Conservation (phyloP, 2,113 vertebrate genomes). For the Archilochus colubris region DNA sequence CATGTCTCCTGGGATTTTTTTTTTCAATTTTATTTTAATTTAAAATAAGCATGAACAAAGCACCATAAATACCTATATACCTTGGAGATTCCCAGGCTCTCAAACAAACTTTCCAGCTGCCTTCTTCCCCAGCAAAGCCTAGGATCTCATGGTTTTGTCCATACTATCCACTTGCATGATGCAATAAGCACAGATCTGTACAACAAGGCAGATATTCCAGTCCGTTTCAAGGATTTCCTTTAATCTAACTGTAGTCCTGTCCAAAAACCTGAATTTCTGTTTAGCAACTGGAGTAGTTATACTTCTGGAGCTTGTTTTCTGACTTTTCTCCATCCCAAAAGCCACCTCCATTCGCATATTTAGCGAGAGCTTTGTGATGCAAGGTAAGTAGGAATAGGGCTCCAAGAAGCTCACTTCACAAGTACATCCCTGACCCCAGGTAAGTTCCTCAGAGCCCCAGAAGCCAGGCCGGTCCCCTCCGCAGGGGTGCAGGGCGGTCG, state of each 20-base stretch:
- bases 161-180: neutral
- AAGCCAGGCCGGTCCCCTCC: rapidly evolving
- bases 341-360: neutral
- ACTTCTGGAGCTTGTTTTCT: neutral
- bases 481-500: neutral
- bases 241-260: neutral
- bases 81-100: neutral
- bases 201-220: neutral
- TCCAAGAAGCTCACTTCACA: neutral
- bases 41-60: neutral
- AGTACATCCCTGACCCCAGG: rapidly evolving
- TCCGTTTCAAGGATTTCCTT: neutral
- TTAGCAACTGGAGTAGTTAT: neutral
- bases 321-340: neutral
- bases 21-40: neutral
- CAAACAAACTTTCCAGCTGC: neutral
- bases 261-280: neutral
- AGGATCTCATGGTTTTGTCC: neutral
- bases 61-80: neutral
- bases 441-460: rapidly evolving
- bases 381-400: rapidly evolving
- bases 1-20: neutral
- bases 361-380: neutral
- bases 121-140: neutral
- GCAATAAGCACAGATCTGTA: neutral